Conservation (phyloP, 2,888 invertebrate species). For the Apotomis capreana region DNA sequence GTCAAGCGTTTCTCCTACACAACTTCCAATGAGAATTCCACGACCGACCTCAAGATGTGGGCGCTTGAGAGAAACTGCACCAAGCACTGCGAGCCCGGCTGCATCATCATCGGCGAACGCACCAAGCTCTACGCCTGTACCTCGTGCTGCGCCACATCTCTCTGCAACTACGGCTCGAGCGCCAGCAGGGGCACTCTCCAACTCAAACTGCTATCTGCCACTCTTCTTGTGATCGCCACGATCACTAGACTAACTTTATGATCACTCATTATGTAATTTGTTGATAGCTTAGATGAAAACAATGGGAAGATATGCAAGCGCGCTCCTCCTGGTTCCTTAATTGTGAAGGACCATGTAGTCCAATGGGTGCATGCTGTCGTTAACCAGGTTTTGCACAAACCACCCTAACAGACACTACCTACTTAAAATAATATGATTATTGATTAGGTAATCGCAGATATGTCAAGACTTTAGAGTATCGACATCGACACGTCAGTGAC, state of each 20-base stretch:
- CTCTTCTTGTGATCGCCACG: slow-evolving; percentile 27
- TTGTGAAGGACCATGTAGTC: no score
- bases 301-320: not conserved
- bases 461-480: no score
- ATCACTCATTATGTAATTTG: slow-evolving; percentile 38
- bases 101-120: slow-evolving; percentile 94
- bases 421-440: no score
- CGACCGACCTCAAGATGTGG: slow-evolving; percentile 89
- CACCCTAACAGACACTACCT: no score
- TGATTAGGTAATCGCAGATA: no score
- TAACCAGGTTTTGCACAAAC: no score
- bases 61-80: slow-evolving; percentile 92
- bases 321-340: no score
- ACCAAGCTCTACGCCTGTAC: slow-evolving; percentile 95
- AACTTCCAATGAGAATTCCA: slow-evolving; percentile 91
- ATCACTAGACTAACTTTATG: slow-evolving; percentile 46
- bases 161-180: slow-evolving; percentile 90
- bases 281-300: slow-evolving; percentile 10
- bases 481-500: no score
- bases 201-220: slow-evolving; percentile 27
- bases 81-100: slow-evolving; percentile 92
- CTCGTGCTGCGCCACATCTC: slow-evolving; percentile 90
- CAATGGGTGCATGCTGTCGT: no score
- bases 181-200: slow-evolving; percentile 47
- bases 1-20: slow-evolving; percentile 93